These are phyloP conservation scores for Philopotamus ludificatus DNA, from an alignment of 1,140 invertebrate genomes.

Conservation along the genomic window DNA sequence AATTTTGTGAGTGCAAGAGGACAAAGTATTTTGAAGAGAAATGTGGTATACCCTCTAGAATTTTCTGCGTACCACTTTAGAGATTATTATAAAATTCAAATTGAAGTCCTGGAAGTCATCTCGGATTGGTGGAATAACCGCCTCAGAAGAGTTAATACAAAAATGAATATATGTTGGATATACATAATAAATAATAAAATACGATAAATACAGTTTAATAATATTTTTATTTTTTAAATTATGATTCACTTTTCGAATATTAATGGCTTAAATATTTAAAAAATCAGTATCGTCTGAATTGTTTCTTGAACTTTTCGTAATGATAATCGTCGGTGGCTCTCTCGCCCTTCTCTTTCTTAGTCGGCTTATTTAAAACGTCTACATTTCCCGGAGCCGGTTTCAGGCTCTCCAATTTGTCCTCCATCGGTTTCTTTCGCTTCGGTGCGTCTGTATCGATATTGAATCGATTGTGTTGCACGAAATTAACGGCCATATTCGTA, in stretches of 20 bases:
- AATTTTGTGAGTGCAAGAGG: too few species aligned
- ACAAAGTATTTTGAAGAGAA: too few species aligned
- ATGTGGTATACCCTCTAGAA: too few species aligned
- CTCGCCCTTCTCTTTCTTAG: conserved; percentile 72
- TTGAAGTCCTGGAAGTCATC: too few species aligned
- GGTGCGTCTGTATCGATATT: conserved; percentile 45
- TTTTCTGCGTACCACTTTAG: too few species aligned
- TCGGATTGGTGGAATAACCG: too few species aligned
- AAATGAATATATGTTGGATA: too few species aligned
- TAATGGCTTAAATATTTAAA: too few species aligned
- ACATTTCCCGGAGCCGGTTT: conserved; percentile 43
- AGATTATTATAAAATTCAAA: too few species aligned
- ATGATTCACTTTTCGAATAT: too few species aligned
- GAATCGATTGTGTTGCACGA: conserved; percentile 95
- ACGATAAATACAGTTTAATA: conserved; percentile 4
- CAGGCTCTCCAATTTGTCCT: conserved; percentile 41
- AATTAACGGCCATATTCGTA: conserved; percentile 97
- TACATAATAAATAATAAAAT: not conserved
- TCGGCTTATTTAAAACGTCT: conserved; percentile 53
- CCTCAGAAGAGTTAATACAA: too few species aligned
- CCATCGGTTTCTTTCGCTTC: conserved; percentile 25
- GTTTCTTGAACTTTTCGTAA: conserved; percentile 95
- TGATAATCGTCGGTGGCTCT: conserved; percentile 96
- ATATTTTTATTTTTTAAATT: not conserved
- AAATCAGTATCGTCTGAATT: conserved; percentile 83